Evolutionary conservation across 2,113 vertebrate genomes (phyloP), one percentile per base, ranked within the genome.

Genomic region (Todiramphus chloris): DNA sequence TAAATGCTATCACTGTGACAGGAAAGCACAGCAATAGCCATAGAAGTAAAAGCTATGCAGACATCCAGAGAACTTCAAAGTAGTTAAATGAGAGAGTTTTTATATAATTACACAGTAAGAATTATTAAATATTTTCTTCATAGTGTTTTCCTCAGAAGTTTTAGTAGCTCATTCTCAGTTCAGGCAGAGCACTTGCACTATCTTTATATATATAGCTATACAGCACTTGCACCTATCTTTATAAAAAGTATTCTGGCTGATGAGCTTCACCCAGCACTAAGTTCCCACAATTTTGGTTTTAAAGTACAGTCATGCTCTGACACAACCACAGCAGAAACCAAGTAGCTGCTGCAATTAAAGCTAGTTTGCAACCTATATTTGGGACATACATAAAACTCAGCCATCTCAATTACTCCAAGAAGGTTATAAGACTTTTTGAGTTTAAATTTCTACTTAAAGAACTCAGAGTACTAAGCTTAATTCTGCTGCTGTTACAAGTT

Each of bases 1-100:
- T 39, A 44, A n/a, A 15, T 48, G 51, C 9, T 75, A 53, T 1
- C 6, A 46, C 8, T 56, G 25, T 35, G 44, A 51, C 0, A 13
- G 35, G 58, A 89, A 89, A 69, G 6, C 44, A 81, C 5, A 86
- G 20, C 16, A 83, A 48, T 1, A 83, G 53, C 17, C 33, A 66
- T 20, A 56, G 23, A 87, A 79, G 10, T 35, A 46, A 62, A 70
- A 6, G 2, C 16, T 73, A 56, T 3, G 5, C 31, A 82, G 33
- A 60, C 1, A 13, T 37, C 13, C 53, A 69, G 66, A 60, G 33
- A 83, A 68, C 86, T 68, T 37, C 14, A 46, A 86, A 25, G 18
- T 24, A 76, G 4, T 37, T 23, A 78, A 72, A 19, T 23, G 51
- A 50, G 15, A 76, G 25, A 62, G 12, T 53, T 14, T 51, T n/a